Percentiles rank a stretch among this genome's conserved stretches.
Conservation (phyloP, 2,888 invertebrate genomes). For the Mimachlamys varia region DNA sequence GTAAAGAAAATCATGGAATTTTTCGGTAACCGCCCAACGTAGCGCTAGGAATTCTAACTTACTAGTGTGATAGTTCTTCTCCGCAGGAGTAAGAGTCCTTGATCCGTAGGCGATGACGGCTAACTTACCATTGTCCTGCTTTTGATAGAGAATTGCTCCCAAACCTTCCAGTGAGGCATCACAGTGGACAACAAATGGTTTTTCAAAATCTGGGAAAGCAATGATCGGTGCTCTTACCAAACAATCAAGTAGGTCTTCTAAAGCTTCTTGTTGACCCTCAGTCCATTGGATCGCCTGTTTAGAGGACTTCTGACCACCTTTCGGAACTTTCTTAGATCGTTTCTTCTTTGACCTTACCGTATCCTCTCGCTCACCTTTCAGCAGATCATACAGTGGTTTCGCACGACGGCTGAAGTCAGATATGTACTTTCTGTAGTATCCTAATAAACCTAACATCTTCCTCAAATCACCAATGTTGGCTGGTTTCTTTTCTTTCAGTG, state of each 20-base stretch:
- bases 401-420: no score
- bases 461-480: no score
- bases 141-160: conserved; percentile 47
- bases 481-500: conserved; percentile 48
- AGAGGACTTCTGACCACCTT: no score
- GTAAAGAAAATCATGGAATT: conserved; percentile 53
- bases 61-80: conserved; percentile 59
- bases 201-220: conserved; percentile 46
- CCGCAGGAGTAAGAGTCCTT: conserved; percentile 57
- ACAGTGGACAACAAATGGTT: conserved; percentile 47
- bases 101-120: conserved; percentile 60
- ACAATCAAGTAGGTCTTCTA: conserved; percentile 39
- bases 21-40: no score
- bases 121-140: conserved; percentile 48
- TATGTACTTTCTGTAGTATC: no score
- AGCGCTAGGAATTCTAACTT: conserved; percentile 58
- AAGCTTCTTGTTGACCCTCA: no score
- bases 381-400: no score
- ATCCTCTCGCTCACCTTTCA: no score
- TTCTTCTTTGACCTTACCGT: no score
- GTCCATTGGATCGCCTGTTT: no score
- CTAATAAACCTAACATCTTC: no score
- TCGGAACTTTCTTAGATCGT: no score
- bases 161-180: conserved; percentile 48
- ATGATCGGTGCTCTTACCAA: conserved; percentile 43